A percentile compares a stretch with the other conserved stretches of the same genome.
Evolutionary conservation across 2,113 vertebrate genomes (phyloP).

Genomic region (Chloebia gouldiae): DNA sequence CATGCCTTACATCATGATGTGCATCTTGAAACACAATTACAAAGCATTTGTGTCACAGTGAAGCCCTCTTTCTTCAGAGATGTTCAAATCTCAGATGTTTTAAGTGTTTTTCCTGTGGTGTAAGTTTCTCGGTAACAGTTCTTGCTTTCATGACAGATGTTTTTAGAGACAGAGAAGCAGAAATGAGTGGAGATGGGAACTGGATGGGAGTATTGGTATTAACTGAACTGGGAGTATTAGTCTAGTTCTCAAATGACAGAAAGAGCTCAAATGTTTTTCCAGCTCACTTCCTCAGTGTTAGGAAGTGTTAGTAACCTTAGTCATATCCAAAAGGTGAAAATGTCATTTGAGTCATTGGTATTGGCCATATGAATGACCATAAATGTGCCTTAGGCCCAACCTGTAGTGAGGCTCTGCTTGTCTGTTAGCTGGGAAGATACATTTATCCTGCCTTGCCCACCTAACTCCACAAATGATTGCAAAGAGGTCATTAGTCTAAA

Average conservation of each 20-base stretch:
- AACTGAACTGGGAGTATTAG: not conserved
- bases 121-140: not conserved
- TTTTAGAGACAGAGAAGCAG: not conserved
- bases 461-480: not conserved
- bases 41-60: not conserved
- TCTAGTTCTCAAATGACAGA: not conserved
- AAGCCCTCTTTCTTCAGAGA: constrained; percentile 13
- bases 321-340: not conserved
- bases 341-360: not conserved
- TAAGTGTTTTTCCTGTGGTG: not conserved
- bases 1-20: not conserved
- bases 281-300: not conserved
- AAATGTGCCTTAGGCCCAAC: not conserved
- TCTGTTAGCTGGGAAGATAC: not conserved
- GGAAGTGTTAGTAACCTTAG: not conserved
- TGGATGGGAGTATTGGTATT: not conserved
- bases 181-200: not conserved
- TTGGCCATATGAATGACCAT: not conserved
- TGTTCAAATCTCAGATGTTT: not conserved
- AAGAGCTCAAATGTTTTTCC: not conserved
- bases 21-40: not conserved
- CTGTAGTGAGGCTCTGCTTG: not conserved
- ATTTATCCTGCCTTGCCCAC: not conserved
- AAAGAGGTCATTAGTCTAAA: not conserved
- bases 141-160: not conserved